Conservation (phyloP, 2,113 vertebrate species). For the Crotophaga sulcirostris region DNA sequence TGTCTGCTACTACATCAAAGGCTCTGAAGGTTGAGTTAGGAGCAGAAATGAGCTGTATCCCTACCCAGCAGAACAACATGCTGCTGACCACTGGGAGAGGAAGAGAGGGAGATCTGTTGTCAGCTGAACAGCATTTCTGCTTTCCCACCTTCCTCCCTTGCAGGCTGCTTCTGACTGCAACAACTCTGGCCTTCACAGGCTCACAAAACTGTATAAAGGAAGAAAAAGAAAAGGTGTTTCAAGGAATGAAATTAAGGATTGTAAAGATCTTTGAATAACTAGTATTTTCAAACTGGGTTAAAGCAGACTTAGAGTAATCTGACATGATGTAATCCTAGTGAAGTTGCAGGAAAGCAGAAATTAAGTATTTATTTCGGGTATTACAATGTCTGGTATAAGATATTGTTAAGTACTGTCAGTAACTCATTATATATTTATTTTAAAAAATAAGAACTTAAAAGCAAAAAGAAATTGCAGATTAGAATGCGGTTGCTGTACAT, state of each 20-base stretch:
- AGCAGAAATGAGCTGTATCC: neutral
- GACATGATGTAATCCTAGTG: conserved; percentile 75
- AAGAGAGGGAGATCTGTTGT: neutral
- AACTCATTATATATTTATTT: conserved; percentile 69
- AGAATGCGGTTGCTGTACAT: conserved; percentile 63
- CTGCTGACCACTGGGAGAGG: neutral
- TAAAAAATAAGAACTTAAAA: conserved; percentile 61
- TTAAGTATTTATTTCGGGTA: conserved; percentile 70
- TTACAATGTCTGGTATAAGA: conserved; percentile 64
- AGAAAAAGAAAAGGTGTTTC: conserved; percentile 49
- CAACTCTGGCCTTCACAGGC: neutral
- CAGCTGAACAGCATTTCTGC: neutral
- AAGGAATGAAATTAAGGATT: conserved; percentile 61
- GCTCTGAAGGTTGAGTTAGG: fast-evolving
- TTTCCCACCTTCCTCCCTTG: neutral
- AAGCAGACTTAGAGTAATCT: conserved; percentile 75
- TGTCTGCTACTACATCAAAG: neutral
- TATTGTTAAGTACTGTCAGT: conserved; percentile 72
- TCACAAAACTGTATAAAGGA: conserved; percentile 3
- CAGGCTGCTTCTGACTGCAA: neutral
- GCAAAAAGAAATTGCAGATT: conserved; percentile 63
- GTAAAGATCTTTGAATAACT: conserved; percentile 68
- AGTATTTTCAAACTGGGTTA: conserved; percentile 76
- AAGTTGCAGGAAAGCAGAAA: conserved; percentile 76
- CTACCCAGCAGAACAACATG: neutral